Evolutionary conservation across 2,797 vertebrate species (phyloP).

Genomic region (Gorsachius magnificus): DNA sequence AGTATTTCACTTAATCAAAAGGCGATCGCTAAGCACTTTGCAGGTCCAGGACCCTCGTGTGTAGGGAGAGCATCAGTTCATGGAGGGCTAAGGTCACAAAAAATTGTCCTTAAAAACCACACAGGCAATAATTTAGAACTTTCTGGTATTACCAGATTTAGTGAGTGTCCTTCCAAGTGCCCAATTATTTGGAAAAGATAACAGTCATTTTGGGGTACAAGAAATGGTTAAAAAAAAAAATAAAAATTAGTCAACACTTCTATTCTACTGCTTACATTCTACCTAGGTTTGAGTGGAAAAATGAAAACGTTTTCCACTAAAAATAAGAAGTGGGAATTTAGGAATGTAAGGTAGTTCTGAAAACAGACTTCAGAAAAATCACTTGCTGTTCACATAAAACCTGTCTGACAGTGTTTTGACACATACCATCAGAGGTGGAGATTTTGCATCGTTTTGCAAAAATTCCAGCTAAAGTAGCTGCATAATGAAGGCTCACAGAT

Average conservation of each 20-base stretch:
- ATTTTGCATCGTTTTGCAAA: conserved; percentile 36
- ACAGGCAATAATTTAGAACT: neutral
- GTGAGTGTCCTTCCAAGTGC: neutral
- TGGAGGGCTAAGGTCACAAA: neutral
- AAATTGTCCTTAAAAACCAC: neutral
- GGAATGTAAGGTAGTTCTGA: conserved; percentile 20
- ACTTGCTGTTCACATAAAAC: conserved; percentile 37
- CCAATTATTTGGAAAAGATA: neutral
- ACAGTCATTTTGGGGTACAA: neutral
- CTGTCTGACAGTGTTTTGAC: conserved; percentile 66
- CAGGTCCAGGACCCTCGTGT: neutral
- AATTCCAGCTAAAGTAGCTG: conserved; percentile 21
- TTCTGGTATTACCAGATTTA: neutral
- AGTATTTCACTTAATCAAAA: neutral
- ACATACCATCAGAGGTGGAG: conserved; percentile 43
- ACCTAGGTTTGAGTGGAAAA: neutral
- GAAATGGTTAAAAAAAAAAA: neutral
- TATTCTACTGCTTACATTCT: neutral
- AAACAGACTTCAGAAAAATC: conserved; percentile 51
- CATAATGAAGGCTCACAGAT: conserved; percentile 24
- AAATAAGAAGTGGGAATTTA: conserved; percentile 37
- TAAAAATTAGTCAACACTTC: neutral
- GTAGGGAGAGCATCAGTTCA: neutral
- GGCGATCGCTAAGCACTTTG: neutral
- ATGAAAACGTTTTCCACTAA: conserved; percentile 15